Evolutionary conservation across 2,113 vertebrate genomes (phyloP).

Genomic region (Muntiacus reevesi): DNA sequence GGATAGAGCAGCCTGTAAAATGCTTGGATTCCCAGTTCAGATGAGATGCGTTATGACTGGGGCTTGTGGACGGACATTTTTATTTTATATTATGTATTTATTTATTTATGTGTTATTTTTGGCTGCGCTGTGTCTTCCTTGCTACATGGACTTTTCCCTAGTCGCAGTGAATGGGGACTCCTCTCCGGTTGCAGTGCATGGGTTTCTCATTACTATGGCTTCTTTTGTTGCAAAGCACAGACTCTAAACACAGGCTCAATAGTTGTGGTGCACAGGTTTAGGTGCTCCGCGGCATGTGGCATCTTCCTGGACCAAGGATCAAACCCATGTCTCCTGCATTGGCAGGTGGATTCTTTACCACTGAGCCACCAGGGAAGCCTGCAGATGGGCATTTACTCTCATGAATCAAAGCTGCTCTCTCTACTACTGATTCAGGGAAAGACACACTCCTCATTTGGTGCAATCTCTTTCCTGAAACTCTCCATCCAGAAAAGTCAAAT

Average conservation of each 20-base stretch:
- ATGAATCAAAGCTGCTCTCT: not conserved
- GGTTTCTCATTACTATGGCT: not conserved
- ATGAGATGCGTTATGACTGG: not conserved
- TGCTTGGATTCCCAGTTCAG: not conserved
- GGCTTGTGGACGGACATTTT: not conserved
- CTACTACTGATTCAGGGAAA: not conserved
- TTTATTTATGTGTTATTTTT: not conserved
- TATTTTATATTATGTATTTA: not conserved
- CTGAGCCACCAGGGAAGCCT: not conserved
- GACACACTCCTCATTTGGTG: not conserved
- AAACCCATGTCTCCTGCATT: not conserved
- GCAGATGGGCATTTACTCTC: not conserved
- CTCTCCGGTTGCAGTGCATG: not conserved
- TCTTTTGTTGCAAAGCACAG: not conserved
- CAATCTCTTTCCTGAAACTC: not conserved
- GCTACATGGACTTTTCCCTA: not conserved
- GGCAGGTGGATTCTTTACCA: not conserved
- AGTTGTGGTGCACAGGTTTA: not conserved
- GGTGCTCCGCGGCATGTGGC: rapidly evolving
- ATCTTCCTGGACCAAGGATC: not conserved
- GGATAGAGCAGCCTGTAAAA: not conserved
- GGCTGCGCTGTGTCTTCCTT: not conserved
- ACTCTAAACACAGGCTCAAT: not conserved
- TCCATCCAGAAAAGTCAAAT: conserved; percentile 2
- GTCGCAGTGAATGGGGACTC: not conserved